Conservation (phyloP, 2,888 invertebrate species). For the Philopedon plagiatum region DNA sequence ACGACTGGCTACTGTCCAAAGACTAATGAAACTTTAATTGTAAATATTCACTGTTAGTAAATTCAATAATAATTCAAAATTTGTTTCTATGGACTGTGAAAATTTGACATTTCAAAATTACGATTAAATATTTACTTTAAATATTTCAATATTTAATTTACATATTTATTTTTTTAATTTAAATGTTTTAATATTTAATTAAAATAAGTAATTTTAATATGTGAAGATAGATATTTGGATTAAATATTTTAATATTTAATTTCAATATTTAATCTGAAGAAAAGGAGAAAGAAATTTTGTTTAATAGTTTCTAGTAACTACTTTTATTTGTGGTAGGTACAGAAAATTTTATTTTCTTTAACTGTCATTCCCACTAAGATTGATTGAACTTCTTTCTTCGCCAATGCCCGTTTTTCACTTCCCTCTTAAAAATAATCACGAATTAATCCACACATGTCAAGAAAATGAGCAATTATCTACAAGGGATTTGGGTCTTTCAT, state of each 20-base stretch:
- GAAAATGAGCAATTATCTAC: conserved; percentile 6
- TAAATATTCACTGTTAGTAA: not conserved
- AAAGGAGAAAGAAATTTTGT: too few relatives aligned
- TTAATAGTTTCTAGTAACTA: not conserved
- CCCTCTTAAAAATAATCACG: conserved; percentile 4
- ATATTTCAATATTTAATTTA: too few relatives aligned
- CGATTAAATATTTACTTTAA: too few relatives aligned
- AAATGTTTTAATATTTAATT: too few relatives aligned
- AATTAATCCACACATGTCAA: conserved; percentile 16
- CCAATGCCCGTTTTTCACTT: conserved; percentile 10
- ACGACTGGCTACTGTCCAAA: conserved; percentile 8
- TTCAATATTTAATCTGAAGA: too few relatives aligned
- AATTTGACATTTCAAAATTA: too few relatives aligned
- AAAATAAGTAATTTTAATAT: too few relatives aligned
- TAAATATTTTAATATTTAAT: too few relatives aligned
- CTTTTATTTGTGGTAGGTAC: not conserved
- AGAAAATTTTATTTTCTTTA: not conserved
- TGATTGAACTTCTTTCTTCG: not conserved
- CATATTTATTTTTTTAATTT: too few relatives aligned
- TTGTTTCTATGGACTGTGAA: too few relatives aligned
- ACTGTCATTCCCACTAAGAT: conserved; percentile 9
- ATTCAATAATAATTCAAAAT: too few relatives aligned
- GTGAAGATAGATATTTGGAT: too few relatives aligned
- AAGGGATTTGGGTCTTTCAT: not conserved
- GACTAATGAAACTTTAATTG: not conserved